phyloP scores from a whole-genome alignment of 37 sponge, comb jelly and placozoan species.

The Dysidea cf. avara region DNA sequence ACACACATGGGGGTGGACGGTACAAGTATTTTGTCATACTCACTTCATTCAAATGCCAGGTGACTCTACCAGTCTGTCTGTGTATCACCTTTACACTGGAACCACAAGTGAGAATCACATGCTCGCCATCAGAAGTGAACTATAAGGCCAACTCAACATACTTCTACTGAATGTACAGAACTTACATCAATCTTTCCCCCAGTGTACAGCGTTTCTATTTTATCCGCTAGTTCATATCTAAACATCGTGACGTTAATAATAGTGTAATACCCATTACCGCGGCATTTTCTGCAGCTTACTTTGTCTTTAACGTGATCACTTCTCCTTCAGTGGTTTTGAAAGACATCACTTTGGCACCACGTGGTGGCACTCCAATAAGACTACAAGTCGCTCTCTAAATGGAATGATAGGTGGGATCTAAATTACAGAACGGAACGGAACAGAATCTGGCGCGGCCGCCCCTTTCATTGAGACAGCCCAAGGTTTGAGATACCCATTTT shows the following conservation, averaged over 20 bases:
- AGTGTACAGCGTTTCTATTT: slow-evolving; percentile 76
- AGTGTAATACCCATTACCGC: neutral
- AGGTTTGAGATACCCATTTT: too few relatives aligned
- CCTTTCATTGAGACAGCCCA: too few relatives aligned
- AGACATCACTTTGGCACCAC: slow-evolving; percentile 4
- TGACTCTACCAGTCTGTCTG: slow-evolving; percentile 48
- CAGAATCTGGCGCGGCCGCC: too few relatives aligned
- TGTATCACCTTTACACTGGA: slow-evolving; percentile 60
- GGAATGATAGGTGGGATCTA: too few relatives aligned
- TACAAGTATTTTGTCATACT: neutral
- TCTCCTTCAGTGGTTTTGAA: slow-evolving; percentile 36
- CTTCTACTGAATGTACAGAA: neutral
- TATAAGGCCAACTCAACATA: neutral
- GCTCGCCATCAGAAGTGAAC: slow-evolving; percentile 45
- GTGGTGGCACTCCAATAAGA: too few relatives aligned
- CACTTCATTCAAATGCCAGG: slow-evolving; percentile 62
- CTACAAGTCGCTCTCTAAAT: too few relatives aligned
- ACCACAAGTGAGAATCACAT: slow-evolving; percentile 69
- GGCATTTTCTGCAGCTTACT: slow-evolving; percentile 8
- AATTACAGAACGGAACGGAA: too few relatives aligned
- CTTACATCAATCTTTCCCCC: slow-evolving; percentile 69
- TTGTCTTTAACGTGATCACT: slow-evolving; percentile 36
- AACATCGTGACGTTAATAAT: too few relatives aligned
- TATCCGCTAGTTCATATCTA: slow-evolving; percentile 67
- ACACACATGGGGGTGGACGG: too few relatives aligned